phyloP scores from a whole-genome alignment of 2,888 invertebrate species.

The Boloria selene region DNA sequence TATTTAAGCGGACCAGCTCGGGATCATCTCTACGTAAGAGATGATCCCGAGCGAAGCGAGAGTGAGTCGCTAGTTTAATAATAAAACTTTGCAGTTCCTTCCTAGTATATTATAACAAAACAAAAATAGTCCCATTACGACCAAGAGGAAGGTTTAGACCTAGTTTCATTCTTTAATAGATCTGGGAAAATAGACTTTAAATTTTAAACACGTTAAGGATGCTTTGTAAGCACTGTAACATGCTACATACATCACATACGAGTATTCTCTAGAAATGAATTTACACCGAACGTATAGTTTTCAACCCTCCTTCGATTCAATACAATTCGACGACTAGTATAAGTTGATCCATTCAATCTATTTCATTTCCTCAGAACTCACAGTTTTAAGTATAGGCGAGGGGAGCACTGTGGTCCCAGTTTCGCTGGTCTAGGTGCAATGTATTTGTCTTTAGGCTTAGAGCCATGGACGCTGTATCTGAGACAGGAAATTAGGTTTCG shows the following conservation, averaged over 20 bases:
- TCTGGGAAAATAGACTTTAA: too few relatives aligned
- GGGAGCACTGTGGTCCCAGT: conserved; percentile 46
- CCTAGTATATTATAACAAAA: too few relatives aligned
- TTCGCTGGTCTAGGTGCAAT: conserved; percentile 52
- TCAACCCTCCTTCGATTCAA: conserved; percentile 40
- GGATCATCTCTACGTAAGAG: too few relatives aligned
- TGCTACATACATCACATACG: conserved; percentile 13
- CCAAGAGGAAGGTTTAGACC: too few relatives aligned
- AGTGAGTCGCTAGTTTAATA: too few relatives aligned
- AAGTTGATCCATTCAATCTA: conserved; percentile 35
- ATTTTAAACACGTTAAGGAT: too few relatives aligned
- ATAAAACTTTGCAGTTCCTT: too few relatives aligned
- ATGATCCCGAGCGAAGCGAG: too few relatives aligned
- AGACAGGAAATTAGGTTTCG: conserved; percentile 82
- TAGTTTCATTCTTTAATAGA: too few relatives aligned
- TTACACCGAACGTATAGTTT: conserved; percentile 38
- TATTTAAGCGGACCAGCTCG: too few relatives aligned
- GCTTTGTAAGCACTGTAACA: too few relatives aligned
- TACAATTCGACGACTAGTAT: conserved; percentile 30
- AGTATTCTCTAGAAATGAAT: conserved; percentile 30
- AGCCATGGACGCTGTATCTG: conserved; percentile 65
- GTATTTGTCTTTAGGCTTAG: conserved; percentile 78
- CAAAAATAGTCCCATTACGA: too few relatives aligned
- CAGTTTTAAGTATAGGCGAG: conserved; percentile 18
- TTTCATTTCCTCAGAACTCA: conserved; percentile 33